Base-by-base conservation (phyloP, 2,888 invertebrate species). In the Callosobruchus maculatus region DNA sequence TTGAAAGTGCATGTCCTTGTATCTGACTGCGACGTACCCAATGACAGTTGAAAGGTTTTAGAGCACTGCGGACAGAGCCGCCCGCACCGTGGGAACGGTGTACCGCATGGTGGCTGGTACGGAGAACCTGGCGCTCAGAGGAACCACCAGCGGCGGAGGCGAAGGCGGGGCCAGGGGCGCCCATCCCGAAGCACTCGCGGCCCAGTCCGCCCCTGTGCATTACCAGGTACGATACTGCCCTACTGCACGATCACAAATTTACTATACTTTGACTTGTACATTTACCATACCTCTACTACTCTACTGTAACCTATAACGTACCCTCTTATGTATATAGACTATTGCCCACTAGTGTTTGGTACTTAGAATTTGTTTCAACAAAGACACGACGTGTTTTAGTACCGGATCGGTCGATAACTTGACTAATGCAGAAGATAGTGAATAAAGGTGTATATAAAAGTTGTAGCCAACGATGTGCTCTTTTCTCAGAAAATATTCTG, bases 1-100 rank as follows among this genome's bases (percentile, higher is more conserved):
- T 49, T 49, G 49, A 49, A 26, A 49, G 1, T 49, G 49, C 49
- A 49, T 49, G 49, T 18, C 49, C 49, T 13, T 49, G 13, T 49
- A 49, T 49, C 49, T 49, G 49, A 49, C 49, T 49, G 49, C 49
- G 49, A 49, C 49, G 13, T 49, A 49, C 49, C 13, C 13, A 49
- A 49, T 49, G 49, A 49, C 76, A 49, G 49, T 49, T 49, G 49
- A 49, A 77, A 81, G 83, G 86, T 86, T 87, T 87, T 88, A 94
- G 94, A 92, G 91, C 87, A 93, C 93, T 84, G 93, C 94, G 85
- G 94, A 93, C 89, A 91, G 93, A 86, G 92, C 93, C 89, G 94
- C 94, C 83, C 90, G 94, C 86, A 93, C 94, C 83, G 93, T 93
- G 77, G 94, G 94, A 84, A 91, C 92, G 83, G 92, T 93, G 84